These are phyloP conservation scores for Monochamus saltuarius DNA, from an alignment of 1,140 invertebrate species.

Conservation along the genomic window DNA sequence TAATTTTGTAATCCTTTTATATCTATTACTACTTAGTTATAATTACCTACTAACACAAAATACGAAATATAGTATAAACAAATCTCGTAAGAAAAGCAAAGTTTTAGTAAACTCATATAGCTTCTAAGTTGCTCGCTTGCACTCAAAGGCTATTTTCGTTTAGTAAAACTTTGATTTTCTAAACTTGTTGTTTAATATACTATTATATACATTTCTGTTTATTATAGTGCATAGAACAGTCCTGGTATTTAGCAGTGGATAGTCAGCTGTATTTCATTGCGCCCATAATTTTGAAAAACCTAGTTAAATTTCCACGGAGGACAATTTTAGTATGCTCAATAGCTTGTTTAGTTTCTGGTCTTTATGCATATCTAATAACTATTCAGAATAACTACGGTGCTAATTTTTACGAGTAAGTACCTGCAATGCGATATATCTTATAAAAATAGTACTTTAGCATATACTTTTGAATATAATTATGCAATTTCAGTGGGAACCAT, in stretches of 20 bases:
- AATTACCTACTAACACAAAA: too few relatives aligned
- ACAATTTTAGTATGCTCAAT: constrained; percentile 1
- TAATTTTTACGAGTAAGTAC: constrained; percentile 12
- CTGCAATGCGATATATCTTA: neutral
- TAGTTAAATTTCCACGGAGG: constrained; percentile 6
- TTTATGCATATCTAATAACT: constrained; percentile 12
- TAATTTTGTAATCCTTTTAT: too few relatives aligned
- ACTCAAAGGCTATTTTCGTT: too few relatives aligned
- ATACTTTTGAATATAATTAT: neutral
- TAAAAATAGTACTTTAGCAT: neutral
- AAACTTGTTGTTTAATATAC: too few relatives aligned
- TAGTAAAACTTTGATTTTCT: too few relatives aligned
- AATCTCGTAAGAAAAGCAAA: too few relatives aligned
- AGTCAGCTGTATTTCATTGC: constrained; percentile 15
- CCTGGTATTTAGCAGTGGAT: constrained; percentile 17
- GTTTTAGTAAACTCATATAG: too few relatives aligned
- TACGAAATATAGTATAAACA: too few relatives aligned
- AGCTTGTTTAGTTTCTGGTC: neutral
- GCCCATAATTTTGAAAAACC: constrained; percentile 9
- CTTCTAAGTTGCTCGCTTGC: too few relatives aligned
- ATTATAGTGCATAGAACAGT: constrained; percentile 17
- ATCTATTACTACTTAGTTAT: too few relatives aligned
- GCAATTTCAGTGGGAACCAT: constrained; percentile 5
- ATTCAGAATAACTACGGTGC: constrained; percentile 7
- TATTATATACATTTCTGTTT: neutral